These are phyloP conservation scores for Drosophila fulvimacula DNA, from an alignment of 2,888 invertebrate genomes.

Conservation along the genomic window DNA sequence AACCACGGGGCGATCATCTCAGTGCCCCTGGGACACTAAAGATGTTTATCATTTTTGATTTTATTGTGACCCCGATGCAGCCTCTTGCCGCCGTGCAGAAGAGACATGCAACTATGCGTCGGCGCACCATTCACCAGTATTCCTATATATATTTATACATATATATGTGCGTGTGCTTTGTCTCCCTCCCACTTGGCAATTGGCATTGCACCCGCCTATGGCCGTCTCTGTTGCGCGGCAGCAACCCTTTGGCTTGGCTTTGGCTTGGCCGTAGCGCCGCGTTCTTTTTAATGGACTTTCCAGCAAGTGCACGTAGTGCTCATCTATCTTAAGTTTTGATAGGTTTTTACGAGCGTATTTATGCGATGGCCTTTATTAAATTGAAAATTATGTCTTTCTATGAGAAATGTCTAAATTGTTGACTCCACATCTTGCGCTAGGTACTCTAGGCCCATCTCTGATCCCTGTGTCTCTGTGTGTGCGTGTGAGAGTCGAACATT, in stretches of 20 bases:
- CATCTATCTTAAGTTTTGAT: constrained; percentile 77
- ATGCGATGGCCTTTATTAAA: constrained; percentile 73
- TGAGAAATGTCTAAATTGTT: constrained; percentile 74
- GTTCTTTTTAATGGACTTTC: constrained; percentile 49
- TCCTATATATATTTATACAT: background rate
- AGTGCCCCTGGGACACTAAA: constrained; percentile 59
- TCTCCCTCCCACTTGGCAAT: constrained; percentile 1
- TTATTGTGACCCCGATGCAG: constrained; percentile 68
- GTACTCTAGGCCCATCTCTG: constrained; percentile 8
- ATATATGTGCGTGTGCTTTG: background rate
- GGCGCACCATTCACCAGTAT: constrained; percentile 55
- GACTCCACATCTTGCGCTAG: constrained; percentile 5
- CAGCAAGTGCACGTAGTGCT: constrained; percentile 71
- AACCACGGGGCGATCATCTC: constrained; percentile 47
- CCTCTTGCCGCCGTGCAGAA: constrained; percentile 36
- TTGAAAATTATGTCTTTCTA: constrained; percentile 79
- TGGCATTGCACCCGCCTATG: background rate
- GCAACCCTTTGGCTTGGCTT: constrained; percentile 17
- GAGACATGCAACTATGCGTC: constrained; percentile 67
- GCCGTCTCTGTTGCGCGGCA: constrained; percentile 13
- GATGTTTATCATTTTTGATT: constrained; percentile 69
- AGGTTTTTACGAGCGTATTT: constrained; percentile 69
- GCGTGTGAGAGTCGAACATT: constrained; percentile 5
- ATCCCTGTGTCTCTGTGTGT: constrained; percentile 1
- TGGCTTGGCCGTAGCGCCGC: constrained; percentile 42